Evolutionary conservation across 37 sponge, comb jelly and placozoan genomes (phyloP).

Genomic region (Theonella swinhoei): DNA sequence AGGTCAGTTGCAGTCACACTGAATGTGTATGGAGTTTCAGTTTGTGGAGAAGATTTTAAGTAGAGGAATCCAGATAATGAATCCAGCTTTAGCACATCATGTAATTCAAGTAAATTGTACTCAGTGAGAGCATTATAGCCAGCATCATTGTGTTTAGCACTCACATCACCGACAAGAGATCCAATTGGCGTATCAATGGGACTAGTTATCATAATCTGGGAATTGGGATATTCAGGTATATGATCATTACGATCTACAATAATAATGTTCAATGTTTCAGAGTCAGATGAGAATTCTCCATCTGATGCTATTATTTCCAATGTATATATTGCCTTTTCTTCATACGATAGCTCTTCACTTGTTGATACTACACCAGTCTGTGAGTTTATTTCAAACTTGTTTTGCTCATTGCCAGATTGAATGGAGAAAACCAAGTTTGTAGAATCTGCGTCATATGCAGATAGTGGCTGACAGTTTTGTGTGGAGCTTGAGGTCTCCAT

Average conservation of each 20-base stretch:
- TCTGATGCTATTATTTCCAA: slow-evolving; percentile 40
- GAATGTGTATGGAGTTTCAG: slow-evolving; percentile 6
- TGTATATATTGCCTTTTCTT: slow-evolving; percentile 15
- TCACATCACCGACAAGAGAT: slow-evolving; percentile 15
- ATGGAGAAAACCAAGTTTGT: slow-evolving; percentile 36
- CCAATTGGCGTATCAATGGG: slow-evolving; percentile 43
- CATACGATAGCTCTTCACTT: slow-evolving; percentile 8
- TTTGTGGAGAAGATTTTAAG: not conserved
- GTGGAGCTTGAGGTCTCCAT: slow-evolving; percentile 28
- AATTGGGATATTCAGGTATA: slow-evolving; percentile 9
- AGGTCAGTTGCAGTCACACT: slow-evolving; percentile 50
- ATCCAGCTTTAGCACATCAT: slow-evolving; percentile 29
- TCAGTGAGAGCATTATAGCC: slow-evolving; percentile 62
- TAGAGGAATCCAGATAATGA: slow-evolving; percentile 44
- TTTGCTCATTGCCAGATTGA: slow-evolving; percentile 25
- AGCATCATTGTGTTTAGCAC: slow-evolving; percentile 40
- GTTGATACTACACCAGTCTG: slow-evolving; percentile 50
- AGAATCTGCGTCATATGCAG: slow-evolving; percentile 61
- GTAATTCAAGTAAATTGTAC: slow-evolving; percentile 5
- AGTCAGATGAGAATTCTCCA: slow-evolving; percentile 21
- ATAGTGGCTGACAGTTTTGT: slow-evolving; percentile 31
- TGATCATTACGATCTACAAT: slow-evolving; percentile 49
- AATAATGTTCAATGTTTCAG: slow-evolving; percentile 32
- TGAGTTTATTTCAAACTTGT: slow-evolving; percentile 53
- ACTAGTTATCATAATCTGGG: slow-evolving; percentile 15